A percentile compares a stretch with the other conserved stretches of the same genome.
Evolutionary conservation across 2,797 vertebrate genomes (phyloP).

Genomic region (Anabacerthia variegaticeps): DNA sequence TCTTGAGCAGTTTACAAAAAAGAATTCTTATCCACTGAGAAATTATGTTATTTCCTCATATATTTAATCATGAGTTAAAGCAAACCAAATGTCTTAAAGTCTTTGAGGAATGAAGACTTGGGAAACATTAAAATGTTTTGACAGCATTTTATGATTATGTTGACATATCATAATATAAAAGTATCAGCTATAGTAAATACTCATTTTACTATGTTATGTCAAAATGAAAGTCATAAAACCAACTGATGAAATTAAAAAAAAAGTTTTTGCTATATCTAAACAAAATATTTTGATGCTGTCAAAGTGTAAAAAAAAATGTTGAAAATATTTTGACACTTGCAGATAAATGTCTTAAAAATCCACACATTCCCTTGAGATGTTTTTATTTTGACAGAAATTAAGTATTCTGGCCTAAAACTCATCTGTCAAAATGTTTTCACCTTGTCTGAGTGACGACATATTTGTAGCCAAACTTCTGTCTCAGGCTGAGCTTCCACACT

Average conservation of each 20-base stretch:
- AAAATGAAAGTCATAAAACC: neutral
- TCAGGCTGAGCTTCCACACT: neutral
- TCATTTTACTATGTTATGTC: neutral
- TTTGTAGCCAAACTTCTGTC: neutral
- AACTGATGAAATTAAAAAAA: neutral
- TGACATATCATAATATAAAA: neutral
- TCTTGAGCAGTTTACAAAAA: neutral
- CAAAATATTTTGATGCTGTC: neutral
- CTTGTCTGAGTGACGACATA: neutral
- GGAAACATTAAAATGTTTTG: constrained; percentile 18
- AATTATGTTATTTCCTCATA: neutral
- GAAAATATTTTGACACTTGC: neutral
- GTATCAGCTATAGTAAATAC: neutral
- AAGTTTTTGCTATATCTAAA: neutral
- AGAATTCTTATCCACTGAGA: neutral
- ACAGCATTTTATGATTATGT: constrained; percentile 6
- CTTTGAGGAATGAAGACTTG: neutral
- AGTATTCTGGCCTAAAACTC: neutral
- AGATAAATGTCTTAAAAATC: neutral
- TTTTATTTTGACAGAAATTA: neutral
- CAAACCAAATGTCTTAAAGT: constrained; percentile 2
- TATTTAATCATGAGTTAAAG: constrained; percentile 23
- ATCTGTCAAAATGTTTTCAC: constrained; percentile 24
- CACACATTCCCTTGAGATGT: neutral
- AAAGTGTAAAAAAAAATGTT: neutral